phyloP scores from a whole-genome alignment of 1,140 invertebrate species.

The Theocolax elegans region DNA sequence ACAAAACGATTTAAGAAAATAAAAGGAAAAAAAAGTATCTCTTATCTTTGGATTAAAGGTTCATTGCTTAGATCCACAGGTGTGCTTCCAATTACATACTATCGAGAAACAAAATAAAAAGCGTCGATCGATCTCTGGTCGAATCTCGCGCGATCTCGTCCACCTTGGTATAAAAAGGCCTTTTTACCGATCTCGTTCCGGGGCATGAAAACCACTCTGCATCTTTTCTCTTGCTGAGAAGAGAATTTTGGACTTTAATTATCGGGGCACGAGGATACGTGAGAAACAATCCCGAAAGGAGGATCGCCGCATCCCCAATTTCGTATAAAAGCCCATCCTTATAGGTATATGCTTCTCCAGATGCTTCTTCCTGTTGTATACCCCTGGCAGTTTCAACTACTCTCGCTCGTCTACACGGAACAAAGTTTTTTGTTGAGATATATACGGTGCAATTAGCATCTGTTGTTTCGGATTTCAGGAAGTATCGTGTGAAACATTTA shows the following conservation, averaged over 20 bases:
- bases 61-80: constrained; percentile 32
- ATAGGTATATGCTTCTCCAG: neutral
- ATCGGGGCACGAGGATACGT: constrained; percentile 31
- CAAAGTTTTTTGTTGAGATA: neutral
- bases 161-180: neutral
- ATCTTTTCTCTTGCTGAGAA: no score
- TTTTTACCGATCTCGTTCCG: no score
- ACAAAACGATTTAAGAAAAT: no score
- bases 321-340: neutral
- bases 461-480: no score
- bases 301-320: neutral
- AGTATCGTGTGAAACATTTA: no score
- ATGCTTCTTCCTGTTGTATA: neutral
- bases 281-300: constrained; percentile 30
- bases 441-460: no score
- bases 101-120: constrained; percentile 1
- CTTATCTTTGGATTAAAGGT: constrained; percentile 37
- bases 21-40: neutral
- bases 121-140: neutral
- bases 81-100: constrained; percentile 31
- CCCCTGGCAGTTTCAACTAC: neutral
- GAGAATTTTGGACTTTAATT: constrained; percentile 39
- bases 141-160: constrained; percentile 40
- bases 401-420: no score
- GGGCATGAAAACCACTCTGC: no score